Evolutionary conservation across 2,113 vertebrate genomes (phyloP), one percentile per base, ranked within the genome.

Genomic region (Cranoglanis bouderius): DNA sequence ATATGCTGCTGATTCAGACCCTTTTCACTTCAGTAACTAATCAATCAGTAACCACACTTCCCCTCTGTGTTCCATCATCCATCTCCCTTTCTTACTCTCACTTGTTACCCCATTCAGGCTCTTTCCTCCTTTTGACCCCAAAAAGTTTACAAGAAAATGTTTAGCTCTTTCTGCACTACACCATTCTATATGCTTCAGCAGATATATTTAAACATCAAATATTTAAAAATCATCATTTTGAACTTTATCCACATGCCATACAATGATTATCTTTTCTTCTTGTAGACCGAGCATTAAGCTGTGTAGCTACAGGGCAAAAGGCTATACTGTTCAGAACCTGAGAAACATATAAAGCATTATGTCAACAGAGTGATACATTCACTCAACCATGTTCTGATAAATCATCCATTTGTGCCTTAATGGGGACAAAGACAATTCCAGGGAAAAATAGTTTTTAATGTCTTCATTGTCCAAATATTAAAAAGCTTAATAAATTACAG

Each of bases 1-100:
- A 92, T 93, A 93, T 91, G 93, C 88, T 95, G 95, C 95, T 96
- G 95, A 96, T 94, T 95, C 95, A 95, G 95, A 88, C 78, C 75
- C 91, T 95, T 95, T 93, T 93, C 94, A 94, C 95, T 92, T 92
- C 95, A 96, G 95, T 96, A 96, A 94, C 93, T 94, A 91, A 93
- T 93, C 93, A 96, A 95, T 96, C 94, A 96, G 95, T 96, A 96
- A 96, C 95, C 92, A 95, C 91, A 90, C 93, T 92, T 93, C 90
- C 95, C 91, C 83, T 87, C 53, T 59, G 65, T 90, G 86, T 90
- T 82, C 89, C 86, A 84, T 92, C 89, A 88, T 85, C 88, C 91
- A 88, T 89, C 91, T 82, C 89, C 85, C 85, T 78, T 87, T 88
- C 35, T 43, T 77, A 84, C 67, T 53, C 75, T 84, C 63, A 88